A percentile compares a stretch with the other conserved stretches of the same genome.
These are phyloP conservation scores for Epinephelus awoara DNA, from an alignment of 2,797 vertebrate species.

Conservation along the genomic window DNA sequence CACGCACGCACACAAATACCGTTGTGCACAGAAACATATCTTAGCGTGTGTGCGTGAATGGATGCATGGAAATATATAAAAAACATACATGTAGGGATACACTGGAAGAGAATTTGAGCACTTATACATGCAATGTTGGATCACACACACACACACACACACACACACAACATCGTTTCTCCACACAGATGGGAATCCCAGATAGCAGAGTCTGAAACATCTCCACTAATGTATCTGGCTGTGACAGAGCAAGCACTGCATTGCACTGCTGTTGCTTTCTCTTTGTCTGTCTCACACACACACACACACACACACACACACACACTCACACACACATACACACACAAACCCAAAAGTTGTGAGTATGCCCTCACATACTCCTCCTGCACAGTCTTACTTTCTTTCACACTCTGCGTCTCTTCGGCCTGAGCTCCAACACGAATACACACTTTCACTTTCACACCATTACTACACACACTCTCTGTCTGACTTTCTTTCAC, in stretches of 20 bases:
- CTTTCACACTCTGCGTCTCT: conserved; percentile 10
- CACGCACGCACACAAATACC: conserved; percentile 15
- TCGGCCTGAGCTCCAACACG: not conserved
- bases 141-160: conserved; percentile 16
- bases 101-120: no score
- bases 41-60: not conserved
- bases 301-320: not conserved
- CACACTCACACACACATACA: not conserved
- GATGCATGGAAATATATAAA: conserved; percentile 18
- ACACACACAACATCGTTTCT: not conserved
- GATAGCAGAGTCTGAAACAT: conserved; percentile 62
- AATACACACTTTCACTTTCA: not conserved
- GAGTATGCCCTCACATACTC: not conserved
- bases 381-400: not conserved
- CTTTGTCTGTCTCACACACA: not conserved
- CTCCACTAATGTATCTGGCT: conserved; percentile 65
- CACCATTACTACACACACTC: conserved; percentile 5
- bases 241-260: conserved; percentile 42
- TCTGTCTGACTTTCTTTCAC: not conserved
- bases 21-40: conserved; percentile 10
- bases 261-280: conserved; percentile 7
- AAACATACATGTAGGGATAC: not conserved
- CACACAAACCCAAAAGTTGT: not conserved
- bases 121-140: not conserved
- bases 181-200: conserved; percentile 66